Evolutionary conservation across 1,140 invertebrate species (phyloP).

Genomic region (Calliphora vicina): DNA sequence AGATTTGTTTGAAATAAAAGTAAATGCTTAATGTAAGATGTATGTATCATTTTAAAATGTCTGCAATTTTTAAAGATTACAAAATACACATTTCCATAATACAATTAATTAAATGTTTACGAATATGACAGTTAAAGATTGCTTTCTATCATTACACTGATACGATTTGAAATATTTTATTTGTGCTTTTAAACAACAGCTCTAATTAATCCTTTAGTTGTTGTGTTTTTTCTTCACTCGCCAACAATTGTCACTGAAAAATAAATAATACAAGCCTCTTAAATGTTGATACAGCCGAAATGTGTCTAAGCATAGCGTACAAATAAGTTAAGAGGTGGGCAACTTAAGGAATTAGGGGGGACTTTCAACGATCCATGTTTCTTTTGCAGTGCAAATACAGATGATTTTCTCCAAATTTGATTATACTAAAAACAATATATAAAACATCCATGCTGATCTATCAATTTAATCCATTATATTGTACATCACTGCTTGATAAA

Average conservation of each 20-base stretch:
- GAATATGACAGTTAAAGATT: background rate
- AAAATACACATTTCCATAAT: background rate
- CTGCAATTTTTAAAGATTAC: background rate
- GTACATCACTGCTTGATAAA: background rate
- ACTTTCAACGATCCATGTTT: too few species aligned
- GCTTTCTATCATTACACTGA: constrained; percentile 13
- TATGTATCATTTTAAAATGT: background rate
- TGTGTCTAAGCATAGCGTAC: too few species aligned
- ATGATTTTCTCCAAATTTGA: too few species aligned
- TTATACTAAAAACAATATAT: too few species aligned
- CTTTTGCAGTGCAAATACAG: too few species aligned
- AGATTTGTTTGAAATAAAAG: too few species aligned
- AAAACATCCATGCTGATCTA: too few species aligned
- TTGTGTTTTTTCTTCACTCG: background rate
- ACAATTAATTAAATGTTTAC: background rate
- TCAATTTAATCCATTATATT: background rate
- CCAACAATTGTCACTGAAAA: background rate
- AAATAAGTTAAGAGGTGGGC: background rate
- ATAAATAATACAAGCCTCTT: background rate
- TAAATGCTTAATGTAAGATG: too few species aligned
- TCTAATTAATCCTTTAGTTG: background rate
- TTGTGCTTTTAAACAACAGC: background rate
- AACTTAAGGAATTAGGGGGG: too few species aligned
- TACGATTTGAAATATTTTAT: background rate
- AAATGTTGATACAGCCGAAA: background rate